A percentile compares a stretch with the other conserved stretches of the same genome.
Conservation (phyloP, 2,797 vertebrate genomes). For the Ibycter americanus region DNA sequence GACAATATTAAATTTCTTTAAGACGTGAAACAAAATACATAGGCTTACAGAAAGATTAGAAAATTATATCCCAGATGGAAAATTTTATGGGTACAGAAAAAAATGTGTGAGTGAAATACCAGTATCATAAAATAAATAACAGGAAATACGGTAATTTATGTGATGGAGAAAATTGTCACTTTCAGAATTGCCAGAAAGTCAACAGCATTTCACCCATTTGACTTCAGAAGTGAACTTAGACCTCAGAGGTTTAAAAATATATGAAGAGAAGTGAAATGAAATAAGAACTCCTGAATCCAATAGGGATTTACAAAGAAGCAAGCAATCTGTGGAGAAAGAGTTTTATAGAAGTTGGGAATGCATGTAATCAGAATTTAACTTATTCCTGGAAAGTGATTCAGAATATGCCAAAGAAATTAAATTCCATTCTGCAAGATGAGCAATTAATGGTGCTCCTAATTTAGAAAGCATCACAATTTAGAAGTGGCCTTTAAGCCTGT, state of each 20-base stretch:
- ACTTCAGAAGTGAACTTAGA: constrained; percentile 43
- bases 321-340: not conserved
- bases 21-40: constrained; percentile 57
- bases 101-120: constrained; percentile 67
- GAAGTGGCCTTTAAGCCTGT: not conserved
- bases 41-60: constrained; percentile 65
- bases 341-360: not conserved
- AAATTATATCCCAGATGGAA: constrained; percentile 72
- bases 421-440: constrained; percentile 8
- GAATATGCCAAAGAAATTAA: constrained; percentile 35
- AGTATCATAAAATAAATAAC: constrained; percentile 75
- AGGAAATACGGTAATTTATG: constrained; percentile 74
- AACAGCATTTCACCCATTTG: constrained; percentile 15
- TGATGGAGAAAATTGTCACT: constrained; percentile 74
- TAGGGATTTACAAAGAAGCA: constrained; percentile 18
- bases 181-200: constrained; percentile 43
- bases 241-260: constrained; percentile 37
- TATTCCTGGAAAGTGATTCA: constrained; percentile 42
- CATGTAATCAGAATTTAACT: constrained; percentile 12
- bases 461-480: constrained; percentile 13
- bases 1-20: constrained; percentile 43
- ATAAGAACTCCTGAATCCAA: not conserved
- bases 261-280: constrained; percentile 30
- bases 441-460: constrained; percentile 8
- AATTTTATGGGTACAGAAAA: constrained; percentile 67